Evolutionary conservation across 2,888 invertebrate species (phyloP), one percentile per base, ranked within the genome.

Genomic region (Allolobophora icterica): DNA sequence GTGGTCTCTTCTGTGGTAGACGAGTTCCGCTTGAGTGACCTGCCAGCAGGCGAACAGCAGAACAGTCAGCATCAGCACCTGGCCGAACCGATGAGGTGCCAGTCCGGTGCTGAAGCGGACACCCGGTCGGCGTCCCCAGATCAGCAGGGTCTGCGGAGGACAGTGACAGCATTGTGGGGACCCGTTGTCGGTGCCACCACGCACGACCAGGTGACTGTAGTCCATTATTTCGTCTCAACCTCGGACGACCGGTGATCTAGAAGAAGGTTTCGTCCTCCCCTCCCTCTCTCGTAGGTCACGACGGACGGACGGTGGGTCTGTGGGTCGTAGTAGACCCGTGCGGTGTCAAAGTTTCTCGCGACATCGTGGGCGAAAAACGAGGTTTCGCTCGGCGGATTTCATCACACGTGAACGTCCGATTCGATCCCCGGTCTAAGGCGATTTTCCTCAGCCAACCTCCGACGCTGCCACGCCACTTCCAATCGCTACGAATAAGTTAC

Each of bases 1-100:
- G 84, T 91, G 91, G 33, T 91, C 91, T 45, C 91, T 52, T 11
- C 91, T 52, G 84, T 91, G 91, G 58, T 84, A 91, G 33, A 90
- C 33, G n/a, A 90, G 40, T 84, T 91, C 91, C 35, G 90, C 91
- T 35, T 11, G 71, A 71, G n/a, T 71, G 71, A 71, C 71, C 71
- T 71, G 71, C 71, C 71, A 71, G 71, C 71, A 71, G 71, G 71
- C 71, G 71, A 71, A 71, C 71, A 71, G 71, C 71, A 71, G 71
- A 71, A 71, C 71, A 71, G 71, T 71, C 71, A 71, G 11, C 6
- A 71, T 6, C 30, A 71, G 30, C n/a, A n/a, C 71, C 71, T 71
- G 71, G 1, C 71, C 71, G 11, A 71, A 6, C 1, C 71, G 71
- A n/a, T 71, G 71, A 30, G 71, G 30, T 13, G 24, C 52, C 71